Percentiles rank a stretch among this genome's conserved stretches.
Conservation (phyloP, 2,113 vertebrate genomes). For the Bambusicola thoracicus region DNA sequence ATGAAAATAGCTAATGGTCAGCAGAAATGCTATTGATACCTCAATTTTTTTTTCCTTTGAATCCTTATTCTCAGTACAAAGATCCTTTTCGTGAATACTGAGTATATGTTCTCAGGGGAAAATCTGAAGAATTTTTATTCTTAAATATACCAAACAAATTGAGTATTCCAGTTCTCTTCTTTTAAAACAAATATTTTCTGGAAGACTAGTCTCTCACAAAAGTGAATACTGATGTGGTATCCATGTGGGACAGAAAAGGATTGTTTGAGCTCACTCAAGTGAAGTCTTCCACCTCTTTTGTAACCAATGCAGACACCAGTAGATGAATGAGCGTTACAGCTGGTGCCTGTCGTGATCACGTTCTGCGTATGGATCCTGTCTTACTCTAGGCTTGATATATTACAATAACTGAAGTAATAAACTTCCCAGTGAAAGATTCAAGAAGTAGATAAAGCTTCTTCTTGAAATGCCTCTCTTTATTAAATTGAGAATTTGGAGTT, state of each 20-base stretch:
- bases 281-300: constrained; percentile 51
- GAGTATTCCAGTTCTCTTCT: constrained; percentile 24
- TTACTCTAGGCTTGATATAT: constrained; percentile 40
- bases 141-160: constrained; percentile 29
- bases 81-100: neutral
- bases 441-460: neutral
- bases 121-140: constrained; percentile 11
- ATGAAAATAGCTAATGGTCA: neutral
- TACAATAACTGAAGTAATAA: constrained; percentile 56
- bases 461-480: constrained; percentile 14
- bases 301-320: constrained; percentile 48
- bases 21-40: neutral
- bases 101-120: constrained; percentile 1
- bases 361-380: constrained; percentile 51
- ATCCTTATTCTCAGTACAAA: neutral
- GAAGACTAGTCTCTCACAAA: constrained; percentile 57
- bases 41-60: neutral
- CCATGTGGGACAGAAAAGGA: constrained; percentile 46
- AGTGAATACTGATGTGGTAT: constrained; percentile 44
- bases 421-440: neutral
- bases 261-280: constrained; percentile 68
- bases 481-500: constrained; percentile 17
- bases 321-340: constrained; percentile 59
- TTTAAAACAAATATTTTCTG: constrained; percentile 60
- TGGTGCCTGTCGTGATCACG: constrained; percentile 33